A percentile compares a stretch with the other conserved stretches of the same genome.
phyloP scores from a whole-genome alignment of 2,888 invertebrate genomes.

The Drosophila koepferae region DNA sequence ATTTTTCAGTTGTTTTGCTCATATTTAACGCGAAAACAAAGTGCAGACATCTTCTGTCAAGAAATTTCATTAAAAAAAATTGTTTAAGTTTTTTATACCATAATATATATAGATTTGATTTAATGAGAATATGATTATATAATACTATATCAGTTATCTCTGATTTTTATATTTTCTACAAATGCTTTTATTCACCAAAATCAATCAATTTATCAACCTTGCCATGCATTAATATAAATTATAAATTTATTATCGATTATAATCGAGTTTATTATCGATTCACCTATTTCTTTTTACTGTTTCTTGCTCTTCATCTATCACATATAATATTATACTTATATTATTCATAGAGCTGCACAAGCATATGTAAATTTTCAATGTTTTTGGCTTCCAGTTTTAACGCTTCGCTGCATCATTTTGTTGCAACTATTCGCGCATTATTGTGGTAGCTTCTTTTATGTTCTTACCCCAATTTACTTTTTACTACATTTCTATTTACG shows the following conservation, averaged over 20 bases:
- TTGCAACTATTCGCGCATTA: conserved; percentile 21
- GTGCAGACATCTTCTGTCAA: background rate
- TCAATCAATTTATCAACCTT: background rate
- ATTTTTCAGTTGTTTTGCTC: background rate
- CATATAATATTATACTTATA: background rate
- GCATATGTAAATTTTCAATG: background rate
- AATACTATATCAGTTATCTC: too few species aligned
- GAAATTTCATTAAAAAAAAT: too few species aligned
- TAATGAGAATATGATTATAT: background rate
- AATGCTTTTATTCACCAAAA: too few species aligned
- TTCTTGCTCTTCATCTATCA: background rate
- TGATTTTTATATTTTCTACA: too few species aligned
- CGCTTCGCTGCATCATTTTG: conserved; percentile 3
- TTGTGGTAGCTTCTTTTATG: conserved; percentile 15
- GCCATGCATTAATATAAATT: background rate
- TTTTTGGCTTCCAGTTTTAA: conserved; percentile 15
- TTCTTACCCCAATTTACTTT: background rate
- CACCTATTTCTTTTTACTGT: background rate
- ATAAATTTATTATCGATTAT: background rate
- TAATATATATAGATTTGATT: background rate
- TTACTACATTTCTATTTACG: conserved; percentile 20
- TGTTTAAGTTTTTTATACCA: background rate
- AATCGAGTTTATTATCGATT: background rate
- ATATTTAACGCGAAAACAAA: background rate
- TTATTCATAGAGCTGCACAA: too few species aligned